Conservation (phyloP, 2,888 invertebrate genomes). For the Drosophila neotestacea region DNA sequence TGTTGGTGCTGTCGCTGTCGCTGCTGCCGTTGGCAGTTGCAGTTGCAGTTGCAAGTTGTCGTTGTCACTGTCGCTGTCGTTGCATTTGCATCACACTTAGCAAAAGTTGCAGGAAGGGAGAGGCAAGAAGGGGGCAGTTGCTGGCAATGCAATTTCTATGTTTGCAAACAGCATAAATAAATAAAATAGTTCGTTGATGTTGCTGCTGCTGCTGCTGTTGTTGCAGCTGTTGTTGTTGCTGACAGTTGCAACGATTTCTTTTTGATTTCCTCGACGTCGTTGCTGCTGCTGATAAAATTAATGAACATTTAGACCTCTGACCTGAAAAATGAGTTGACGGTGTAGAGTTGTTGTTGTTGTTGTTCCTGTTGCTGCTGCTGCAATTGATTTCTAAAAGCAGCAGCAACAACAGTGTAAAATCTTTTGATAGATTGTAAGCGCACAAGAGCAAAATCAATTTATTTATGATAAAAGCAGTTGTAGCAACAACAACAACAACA, state of each 20-base stretch:
- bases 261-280: conserved; percentile 42
- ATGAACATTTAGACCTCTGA: conserved; percentile 71
- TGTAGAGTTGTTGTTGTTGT: conserved; percentile 13
- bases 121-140: conserved; percentile 4
- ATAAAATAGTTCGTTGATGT: conserved; percentile 40
- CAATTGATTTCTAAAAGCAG: conserved; percentile 46
- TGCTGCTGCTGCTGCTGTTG: conserved; percentile 38
- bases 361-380: conserved; percentile 22
- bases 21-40: conserved; percentile 47
- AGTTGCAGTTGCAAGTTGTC: conserved; percentile 41
- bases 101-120: background rate
- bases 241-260: conserved; percentile 66
- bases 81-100: conserved; percentile 51
- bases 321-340: conserved; percentile 54
- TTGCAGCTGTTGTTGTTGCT: conserved; percentile 42
- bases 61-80: conserved; percentile 37
- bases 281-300: conserved; percentile 63
- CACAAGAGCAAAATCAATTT: conserved; percentile 58
- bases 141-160: conserved; percentile 64
- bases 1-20: conserved; percentile 34
- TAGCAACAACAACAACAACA: conserved; percentile 12
- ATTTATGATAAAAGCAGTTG: conserved; percentile 51
- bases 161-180: conserved; percentile 65
- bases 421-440: conserved; percentile 42
- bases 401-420: conserved; percentile 20